Evolutionary conservation across 2,888 invertebrate genomes (phyloP).

Genomic region (Drymonia ruficornis): DNA sequence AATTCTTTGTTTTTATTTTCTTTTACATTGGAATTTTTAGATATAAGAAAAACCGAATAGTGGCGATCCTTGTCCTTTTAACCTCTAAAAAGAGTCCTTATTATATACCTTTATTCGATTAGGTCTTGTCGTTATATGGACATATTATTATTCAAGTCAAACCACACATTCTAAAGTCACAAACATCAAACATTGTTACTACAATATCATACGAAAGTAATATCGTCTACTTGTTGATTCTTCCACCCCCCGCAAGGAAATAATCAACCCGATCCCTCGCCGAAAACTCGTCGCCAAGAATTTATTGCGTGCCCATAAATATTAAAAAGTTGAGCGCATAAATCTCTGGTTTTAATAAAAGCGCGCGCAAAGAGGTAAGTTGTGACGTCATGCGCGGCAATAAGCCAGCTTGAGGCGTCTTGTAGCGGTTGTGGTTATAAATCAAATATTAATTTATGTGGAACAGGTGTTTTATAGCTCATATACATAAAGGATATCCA

Average conservation of each 20-base stretch:
- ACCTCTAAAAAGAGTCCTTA: too few species aligned
- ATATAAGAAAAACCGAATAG: too few species aligned
- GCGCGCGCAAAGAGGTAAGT: slow-evolving; percentile 48
- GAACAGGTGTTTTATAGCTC: slow-evolving; percentile 19
- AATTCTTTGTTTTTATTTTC: too few species aligned
- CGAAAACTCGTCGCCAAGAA: slow-evolving; percentile 70
- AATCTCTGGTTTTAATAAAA: slow-evolving; percentile 78
- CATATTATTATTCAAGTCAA: background rate
- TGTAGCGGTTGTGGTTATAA: slow-evolving; percentile 24
- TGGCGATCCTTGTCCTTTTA: too few species aligned
- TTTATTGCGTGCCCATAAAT: slow-evolving; percentile 81
- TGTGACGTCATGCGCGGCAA: slow-evolving; percentile 51
- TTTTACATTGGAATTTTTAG: too few species aligned
- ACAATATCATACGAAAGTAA: slow-evolving; percentile 27
- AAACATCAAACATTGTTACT: background rate
- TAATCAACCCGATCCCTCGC: slow-evolving; percentile 74
- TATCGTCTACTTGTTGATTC: slow-evolving; percentile 73
- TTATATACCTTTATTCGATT: too few species aligned
- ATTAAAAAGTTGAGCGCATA: slow-evolving; percentile 81
- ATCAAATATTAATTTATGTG: slow-evolving; percentile 25
- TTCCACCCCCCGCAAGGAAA: slow-evolving; percentile 62
- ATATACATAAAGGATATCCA: background rate
- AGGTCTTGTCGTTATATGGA: too few species aligned
- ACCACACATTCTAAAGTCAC: background rate
- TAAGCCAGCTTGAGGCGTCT: slow-evolving; percentile 51